phyloP scores from a whole-genome alignment of 2,113 vertebrate genomes.

The Nicator chloris region DNA sequence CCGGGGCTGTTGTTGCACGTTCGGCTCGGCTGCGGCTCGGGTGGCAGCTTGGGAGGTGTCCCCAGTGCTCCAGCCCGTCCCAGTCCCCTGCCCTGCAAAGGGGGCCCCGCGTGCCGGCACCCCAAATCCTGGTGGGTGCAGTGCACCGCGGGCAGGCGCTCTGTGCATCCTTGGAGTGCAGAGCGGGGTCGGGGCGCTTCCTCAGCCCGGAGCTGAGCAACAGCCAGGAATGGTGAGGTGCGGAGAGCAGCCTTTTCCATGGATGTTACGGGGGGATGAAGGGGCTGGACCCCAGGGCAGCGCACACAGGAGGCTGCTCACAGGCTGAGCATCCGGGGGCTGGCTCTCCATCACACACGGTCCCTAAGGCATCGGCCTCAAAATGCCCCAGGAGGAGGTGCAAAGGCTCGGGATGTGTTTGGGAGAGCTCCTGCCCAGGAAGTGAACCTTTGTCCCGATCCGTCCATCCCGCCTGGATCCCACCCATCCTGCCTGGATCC shows the following conservation, averaged over 20 bases:
- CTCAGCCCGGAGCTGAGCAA: accelerated
- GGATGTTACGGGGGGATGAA: accelerated
- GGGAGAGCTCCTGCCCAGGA: not conserved
- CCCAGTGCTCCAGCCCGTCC: accelerated
- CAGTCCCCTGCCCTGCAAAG: not conserved
- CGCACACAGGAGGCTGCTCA: not conserved
- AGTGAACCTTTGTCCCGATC: not conserved
- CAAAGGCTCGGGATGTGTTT: not conserved
- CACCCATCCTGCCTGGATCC: not conserved
- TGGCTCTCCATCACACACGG: not conserved
- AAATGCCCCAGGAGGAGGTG: not conserved
- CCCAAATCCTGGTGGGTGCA: accelerated
- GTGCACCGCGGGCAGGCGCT: accelerated
- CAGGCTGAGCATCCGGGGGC: not conserved
- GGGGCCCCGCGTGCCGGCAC: not conserved
- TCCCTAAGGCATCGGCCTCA: not conserved
- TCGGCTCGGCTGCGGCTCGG: not conserved
- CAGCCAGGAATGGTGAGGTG: accelerated
- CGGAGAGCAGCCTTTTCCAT: accelerated
- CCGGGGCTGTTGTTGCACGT: not conserved
- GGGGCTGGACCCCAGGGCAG: not conserved
- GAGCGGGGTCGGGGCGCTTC: accelerated
- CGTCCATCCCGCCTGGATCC: not conserved
- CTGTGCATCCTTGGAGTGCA: not conserved
- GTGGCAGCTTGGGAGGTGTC: not conserved